phyloP scores from a whole-genome alignment of 2,113 vertebrate species.

The Gymnarchus niloticus region DNA sequence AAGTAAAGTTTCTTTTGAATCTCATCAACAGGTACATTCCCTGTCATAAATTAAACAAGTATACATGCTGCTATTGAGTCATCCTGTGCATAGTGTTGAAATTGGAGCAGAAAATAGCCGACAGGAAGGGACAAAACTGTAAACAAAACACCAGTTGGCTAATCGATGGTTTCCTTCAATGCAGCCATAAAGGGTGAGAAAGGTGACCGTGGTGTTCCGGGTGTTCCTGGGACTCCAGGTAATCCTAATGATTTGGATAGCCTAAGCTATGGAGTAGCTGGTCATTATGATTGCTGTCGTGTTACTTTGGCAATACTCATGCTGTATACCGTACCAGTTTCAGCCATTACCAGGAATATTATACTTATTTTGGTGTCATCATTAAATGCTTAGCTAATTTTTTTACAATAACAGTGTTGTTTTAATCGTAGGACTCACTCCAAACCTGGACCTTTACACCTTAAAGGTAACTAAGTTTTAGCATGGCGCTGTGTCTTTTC shows the following conservation, averaged over 20 bases:
- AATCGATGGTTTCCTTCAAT: not conserved
- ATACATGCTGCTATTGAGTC: no score
- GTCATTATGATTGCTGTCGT: not conserved
- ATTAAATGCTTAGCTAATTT: not conserved
- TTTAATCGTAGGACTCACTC: constrained; percentile 12
- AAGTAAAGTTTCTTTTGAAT: no score
- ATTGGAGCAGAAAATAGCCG: no score
- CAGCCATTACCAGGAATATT: not conserved
- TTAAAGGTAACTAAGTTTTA: constrained; percentile 17
- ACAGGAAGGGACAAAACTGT: no score
- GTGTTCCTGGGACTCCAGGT: constrained; percentile 53
- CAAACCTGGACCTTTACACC: constrained; percentile 23
- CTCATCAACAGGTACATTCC: no score
- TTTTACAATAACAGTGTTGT: not conserved
- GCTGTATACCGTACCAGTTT: not conserved
- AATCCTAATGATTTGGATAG: not conserved
- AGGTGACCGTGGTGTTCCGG: constrained; percentile 55
- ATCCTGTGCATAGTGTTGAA: no score
- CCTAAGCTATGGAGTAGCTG: not conserved
- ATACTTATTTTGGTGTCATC: not conserved
- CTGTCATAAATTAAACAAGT: no score
- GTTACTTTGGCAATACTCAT: not conserved
- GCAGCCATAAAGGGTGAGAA: constrained; percentile 41
- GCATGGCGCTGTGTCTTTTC: not conserved
- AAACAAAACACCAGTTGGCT: not conserved